A percentile compares a stretch with the other conserved stretches of the same genome.
These are phyloP conservation scores for Leptopilina boulardi DNA, from an alignment of 1,140 invertebrate genomes.

Conservation along the genomic window DNA sequence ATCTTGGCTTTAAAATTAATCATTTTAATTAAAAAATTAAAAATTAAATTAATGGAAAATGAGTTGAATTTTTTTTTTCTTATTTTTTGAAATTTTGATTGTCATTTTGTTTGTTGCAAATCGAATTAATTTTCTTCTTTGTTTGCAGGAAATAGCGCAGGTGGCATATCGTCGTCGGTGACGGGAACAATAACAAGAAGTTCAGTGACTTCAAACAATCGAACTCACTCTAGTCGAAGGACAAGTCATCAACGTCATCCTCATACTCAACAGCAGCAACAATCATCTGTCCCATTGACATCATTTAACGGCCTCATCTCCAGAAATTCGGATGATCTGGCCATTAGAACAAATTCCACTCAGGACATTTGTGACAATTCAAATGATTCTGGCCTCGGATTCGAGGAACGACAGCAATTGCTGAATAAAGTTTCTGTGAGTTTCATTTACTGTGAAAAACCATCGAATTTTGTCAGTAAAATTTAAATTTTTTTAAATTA, in stretches of 20 bases:
- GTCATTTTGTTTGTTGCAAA: not conserved
- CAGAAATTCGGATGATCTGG: constrained; percentile 66
- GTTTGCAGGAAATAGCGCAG: constrained; percentile 61
- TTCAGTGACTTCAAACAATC: constrained; percentile 40
- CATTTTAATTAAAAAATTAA: too few species aligned
- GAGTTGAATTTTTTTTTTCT: too few species aligned
- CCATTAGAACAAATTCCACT: constrained; percentile 51
- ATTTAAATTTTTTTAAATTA: not conserved
- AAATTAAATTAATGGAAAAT: too few species aligned
- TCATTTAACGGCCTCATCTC: constrained; percentile 48
- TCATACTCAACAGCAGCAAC: constrained; percentile 52
- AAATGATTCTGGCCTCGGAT: constrained; percentile 89
- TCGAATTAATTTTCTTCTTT: constrained; percentile 28
- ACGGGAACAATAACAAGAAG: constrained; percentile 61
- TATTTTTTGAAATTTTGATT: not conserved
- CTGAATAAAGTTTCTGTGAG: constrained; percentile 60
- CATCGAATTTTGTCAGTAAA: not conserved
- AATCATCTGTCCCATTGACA: constrained; percentile 52
- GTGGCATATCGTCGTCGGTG: constrained; percentile 62
- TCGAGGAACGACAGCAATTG: constrained; percentile 78
- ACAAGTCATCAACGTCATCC: constrained; percentile 55
- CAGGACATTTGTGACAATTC: constrained; percentile 84
- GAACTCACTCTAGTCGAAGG: constrained; percentile 40
- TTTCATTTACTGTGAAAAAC: not conserved
- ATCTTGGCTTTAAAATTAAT: too few species aligned